Evolutionary conservation across 2,888 invertebrate species (phyloP), one percentile per base, ranked within the genome.

Genomic region (Lepeophtheirus nordmannii): DNA sequence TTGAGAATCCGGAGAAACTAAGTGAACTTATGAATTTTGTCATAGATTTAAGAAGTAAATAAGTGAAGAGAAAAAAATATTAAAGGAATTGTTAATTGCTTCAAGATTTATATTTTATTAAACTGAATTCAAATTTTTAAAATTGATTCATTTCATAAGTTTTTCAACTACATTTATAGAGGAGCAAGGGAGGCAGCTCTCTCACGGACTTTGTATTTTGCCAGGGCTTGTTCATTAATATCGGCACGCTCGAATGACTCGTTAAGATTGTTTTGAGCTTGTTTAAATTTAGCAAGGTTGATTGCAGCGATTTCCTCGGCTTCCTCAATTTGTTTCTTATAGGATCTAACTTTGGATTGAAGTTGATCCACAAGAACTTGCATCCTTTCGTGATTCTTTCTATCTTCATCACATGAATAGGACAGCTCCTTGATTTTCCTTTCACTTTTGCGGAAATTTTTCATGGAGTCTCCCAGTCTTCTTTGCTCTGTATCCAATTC

Each of bases 381-480:
- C 87, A 97, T 90, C 76, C 96, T 90, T 78, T 97, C 94, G 82
- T 97, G 94, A 82, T 96, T 96, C 86, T 98, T 98, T 81, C 94
- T 90, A 82, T 98, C 98, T 79, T 98, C 98, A 76, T 98, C 97
- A 70, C 90, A 88, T 81, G 64, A 20, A 92, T 83, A 89, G 89
- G 76, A 17, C 53, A 79, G 72, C 71, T 80, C 80, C 74, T 80
- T 80, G 69, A 80, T 76, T 67, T 79, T 75, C 37, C 75, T 74
- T 71, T 80, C 80, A 68, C 77, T 76, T 72, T 80, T 80, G 71
- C 79, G 76, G 72, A 78, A 73, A 73, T 77, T 78, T 77, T 80
- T 80, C 71, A 77, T 76, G 38, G 79, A 78, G 70, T 80, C 80
- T 46, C 77, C 76, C 71, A 80, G 80, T 69, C 80, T 77, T 68